Evolutionary conservation across 2,113 vertebrate species (phyloP).

Genomic region (Ceratotherium simum): DNA sequence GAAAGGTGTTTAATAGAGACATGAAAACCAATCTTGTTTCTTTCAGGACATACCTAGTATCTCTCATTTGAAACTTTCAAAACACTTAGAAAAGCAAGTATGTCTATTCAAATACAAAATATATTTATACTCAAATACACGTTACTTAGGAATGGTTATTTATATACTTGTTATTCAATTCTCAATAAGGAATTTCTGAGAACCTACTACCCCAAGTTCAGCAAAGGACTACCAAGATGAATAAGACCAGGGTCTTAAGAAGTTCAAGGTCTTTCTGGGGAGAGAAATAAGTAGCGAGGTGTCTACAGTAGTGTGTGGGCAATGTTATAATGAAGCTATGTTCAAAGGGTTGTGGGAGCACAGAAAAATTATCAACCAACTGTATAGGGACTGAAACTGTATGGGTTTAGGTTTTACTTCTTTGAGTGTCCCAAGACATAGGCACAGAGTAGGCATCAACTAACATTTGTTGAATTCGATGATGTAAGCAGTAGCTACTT

Average conservation of each 20-base stretch:
- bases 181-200: constrained; percentile 53
- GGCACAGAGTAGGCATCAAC: not conserved
- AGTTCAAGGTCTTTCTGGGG: not conserved
- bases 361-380: not conserved
- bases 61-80: not conserved
- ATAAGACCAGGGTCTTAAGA: not conserved
- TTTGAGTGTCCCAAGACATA: not conserved
- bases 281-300: not conserved
- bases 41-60: not conserved
- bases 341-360: not conserved
- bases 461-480: not conserved
- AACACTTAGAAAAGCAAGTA: constrained; percentile 6
- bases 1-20: not conserved
- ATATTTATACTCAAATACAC: not conserved
- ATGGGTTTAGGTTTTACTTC: not conserved
- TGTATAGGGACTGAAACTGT: not conserved
- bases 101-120: constrained; percentile 51
- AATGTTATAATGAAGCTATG: not conserved
- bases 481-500: constrained; percentile 2
- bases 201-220: not conserved
- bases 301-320: not conserved
- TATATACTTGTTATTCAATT: not conserved
- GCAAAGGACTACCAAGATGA: not conserved
- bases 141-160: not conserved
- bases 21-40: not conserved